Evolutionary conservation across 2,113 vertebrate species (phyloP), one percentile per base, ranked within the genome.

Genomic region (Sinocyclocheilus grahami): DNA sequence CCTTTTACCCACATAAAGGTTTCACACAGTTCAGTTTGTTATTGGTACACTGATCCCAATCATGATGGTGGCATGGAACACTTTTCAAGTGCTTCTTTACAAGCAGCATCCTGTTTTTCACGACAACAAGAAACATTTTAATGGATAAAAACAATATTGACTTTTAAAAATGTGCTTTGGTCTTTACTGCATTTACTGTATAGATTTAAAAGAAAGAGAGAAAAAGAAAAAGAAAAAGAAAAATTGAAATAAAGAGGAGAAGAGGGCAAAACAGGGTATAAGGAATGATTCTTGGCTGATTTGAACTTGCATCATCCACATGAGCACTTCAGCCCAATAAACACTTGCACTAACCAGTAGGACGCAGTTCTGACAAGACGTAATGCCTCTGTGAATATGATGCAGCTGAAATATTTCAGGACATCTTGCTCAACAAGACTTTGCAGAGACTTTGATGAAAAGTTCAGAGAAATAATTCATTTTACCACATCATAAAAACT

Each of bases 381-480:
- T 37, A 37, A 20, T 71, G 16, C 16, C 30, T 33, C 67, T 20
- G 9, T 46, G 4, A 74, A 46, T 46, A 74, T 46, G 37, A 74
- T 74, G 20, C 3, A 18, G 33, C 33, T 72, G 10, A 74, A 74
- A 4, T 74, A 12, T 74, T 74, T 42, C 71, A 74, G 37, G 20
- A 42, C 37, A 74, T 46, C 71, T 42, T 42, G 37, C 37, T 46
- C 10, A 22, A 22, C 69, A 33, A 42, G 37, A n/a, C 37, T n/a
- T 42, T 16, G 4, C 20, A 72, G 42, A 76, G 4, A 24, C 74
- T 51, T 75, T 51, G 46, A 77, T 27, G 46, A 77, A 77, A 55
- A 55, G 24, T 78, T 51, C 6, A 78, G 48, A 27, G 48, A 55
- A 53, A 77, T 77, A 53, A 77, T 30, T 78, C 3, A 78, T 78